phyloP scores from a whole-genome alignment of 2,113 vertebrate genomes.

The Athene noctua region DNA sequence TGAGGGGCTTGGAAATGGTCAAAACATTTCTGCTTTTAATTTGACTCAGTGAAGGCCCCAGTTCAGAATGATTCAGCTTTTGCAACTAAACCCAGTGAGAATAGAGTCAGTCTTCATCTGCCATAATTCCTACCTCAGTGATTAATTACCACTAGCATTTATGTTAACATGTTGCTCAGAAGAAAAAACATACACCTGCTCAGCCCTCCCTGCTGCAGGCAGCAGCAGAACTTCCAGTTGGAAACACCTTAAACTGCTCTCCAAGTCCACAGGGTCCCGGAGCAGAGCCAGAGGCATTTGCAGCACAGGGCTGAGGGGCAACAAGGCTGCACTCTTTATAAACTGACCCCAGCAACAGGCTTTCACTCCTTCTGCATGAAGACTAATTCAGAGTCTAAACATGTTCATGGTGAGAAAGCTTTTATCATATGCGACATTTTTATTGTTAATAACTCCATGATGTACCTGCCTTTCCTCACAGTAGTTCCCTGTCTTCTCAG shows the following conservation, averaged over 20 bases:
- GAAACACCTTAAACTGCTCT: neutral
- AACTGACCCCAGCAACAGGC: neutral
- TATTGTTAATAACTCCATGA: neutral
- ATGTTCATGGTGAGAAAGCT: neutral
- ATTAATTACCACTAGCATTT: neutral
- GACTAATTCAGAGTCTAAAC: neutral
- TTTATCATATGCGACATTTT: neutral
- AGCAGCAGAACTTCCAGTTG: neutral
- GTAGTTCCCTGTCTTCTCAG: neutral
- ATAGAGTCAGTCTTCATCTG: neutral
- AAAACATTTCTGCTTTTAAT: neutral
- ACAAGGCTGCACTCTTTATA: neutral
- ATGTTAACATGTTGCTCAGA: neutral
- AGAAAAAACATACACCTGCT: neutral
- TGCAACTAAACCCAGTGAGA: neutral
- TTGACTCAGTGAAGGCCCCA: neutral
- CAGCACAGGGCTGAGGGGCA: neutral
- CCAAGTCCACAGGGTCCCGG: fast-evolving
- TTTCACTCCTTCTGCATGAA: neutral
- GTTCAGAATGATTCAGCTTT: neutral
- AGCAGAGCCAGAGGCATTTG: neutral
- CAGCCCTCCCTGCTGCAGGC: neutral
- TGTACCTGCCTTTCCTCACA: neutral
- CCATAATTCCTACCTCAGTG: neutral
- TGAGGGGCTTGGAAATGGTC: neutral